phyloP scores from a whole-genome alignment of 2,113 vertebrate genomes.

The Psophia crepitans region DNA sequence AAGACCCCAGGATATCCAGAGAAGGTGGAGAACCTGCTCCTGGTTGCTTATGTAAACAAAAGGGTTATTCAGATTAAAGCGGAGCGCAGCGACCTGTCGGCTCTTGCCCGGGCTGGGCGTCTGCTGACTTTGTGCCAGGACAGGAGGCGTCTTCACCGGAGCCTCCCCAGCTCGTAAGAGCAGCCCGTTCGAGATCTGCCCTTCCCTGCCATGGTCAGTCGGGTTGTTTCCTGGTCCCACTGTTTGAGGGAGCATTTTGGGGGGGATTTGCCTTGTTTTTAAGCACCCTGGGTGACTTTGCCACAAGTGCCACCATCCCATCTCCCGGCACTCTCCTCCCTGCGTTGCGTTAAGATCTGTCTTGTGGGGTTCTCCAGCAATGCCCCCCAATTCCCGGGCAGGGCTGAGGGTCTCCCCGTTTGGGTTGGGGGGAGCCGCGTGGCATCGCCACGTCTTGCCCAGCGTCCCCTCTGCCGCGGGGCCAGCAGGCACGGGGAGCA shows the following conservation, averaged over 20 bases:
- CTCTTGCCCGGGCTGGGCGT: background rate
- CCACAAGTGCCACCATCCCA: accelerated
- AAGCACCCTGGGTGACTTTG: background rate
- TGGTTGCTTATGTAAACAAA: background rate
- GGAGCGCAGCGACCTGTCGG: background rate
- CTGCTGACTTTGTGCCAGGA: background rate
- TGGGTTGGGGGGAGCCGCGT: background rate
- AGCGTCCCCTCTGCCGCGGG: background rate
- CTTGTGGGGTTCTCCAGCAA: background rate
- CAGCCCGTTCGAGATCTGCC: background rate
- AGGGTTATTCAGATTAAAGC: background rate
- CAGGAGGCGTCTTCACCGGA: background rate
- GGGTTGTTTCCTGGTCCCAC: background rate
- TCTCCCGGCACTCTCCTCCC: background rate
- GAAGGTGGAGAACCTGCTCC: background rate
- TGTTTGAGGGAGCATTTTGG: background rate
- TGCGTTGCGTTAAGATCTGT: accelerated
- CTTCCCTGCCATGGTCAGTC: background rate
- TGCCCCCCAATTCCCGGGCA: accelerated
- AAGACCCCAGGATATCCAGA: background rate
- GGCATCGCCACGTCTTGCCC: accelerated
- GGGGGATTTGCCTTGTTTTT: background rate
- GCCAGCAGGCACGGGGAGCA: background rate
- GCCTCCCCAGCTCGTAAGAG: background rate
- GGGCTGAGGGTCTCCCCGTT: background rate